Evolutionary conservation across 2,888 invertebrate species (phyloP).

Genomic region (Cerastis rubricosa): DNA sequence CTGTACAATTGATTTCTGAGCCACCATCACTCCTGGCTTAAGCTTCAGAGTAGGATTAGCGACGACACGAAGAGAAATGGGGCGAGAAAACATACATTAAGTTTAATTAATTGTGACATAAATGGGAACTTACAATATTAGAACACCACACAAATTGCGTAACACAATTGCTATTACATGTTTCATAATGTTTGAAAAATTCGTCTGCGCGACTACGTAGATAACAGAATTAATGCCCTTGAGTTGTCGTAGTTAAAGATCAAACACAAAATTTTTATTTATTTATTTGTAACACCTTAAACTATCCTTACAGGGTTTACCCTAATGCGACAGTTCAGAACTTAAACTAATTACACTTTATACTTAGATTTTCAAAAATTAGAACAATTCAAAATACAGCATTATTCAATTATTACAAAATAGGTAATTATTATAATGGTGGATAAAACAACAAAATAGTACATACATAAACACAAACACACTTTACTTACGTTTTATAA

Average conservation of each 20-base stretch:
- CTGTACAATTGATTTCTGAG: conserved; percentile 28
- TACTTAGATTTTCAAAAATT: too few relatives aligned
- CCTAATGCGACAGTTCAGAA: too few relatives aligned
- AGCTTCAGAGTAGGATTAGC: conserved; percentile 11
- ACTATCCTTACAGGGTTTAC: too few relatives aligned
- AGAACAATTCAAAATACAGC: too few relatives aligned
- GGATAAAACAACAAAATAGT: too few relatives aligned
- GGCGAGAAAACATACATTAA: neutral
- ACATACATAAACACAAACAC: too few relatives aligned
- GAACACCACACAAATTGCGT: neutral
- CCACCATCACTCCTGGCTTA: conserved; percentile 25
- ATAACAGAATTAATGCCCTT: neutral
- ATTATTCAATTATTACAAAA: too few relatives aligned
- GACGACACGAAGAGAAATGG: conserved; percentile 15
- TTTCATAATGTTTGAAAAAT: neutral
- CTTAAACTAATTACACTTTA: too few relatives aligned
- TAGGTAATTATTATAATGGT: too few relatives aligned
- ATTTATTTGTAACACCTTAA: too few relatives aligned
- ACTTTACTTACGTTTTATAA: too few relatives aligned
- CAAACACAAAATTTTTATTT: too few relatives aligned
- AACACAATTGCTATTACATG: neutral
- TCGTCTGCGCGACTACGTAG: neutral
- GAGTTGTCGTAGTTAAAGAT: neutral
- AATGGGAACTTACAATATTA: neutral
- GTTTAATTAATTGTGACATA: neutral